A percentile compares a stretch with the other conserved stretches of the same genome.
phyloP scores from a whole-genome alignment of 2,888 invertebrate genomes.

The Chrysina gloriosa region DNA sequence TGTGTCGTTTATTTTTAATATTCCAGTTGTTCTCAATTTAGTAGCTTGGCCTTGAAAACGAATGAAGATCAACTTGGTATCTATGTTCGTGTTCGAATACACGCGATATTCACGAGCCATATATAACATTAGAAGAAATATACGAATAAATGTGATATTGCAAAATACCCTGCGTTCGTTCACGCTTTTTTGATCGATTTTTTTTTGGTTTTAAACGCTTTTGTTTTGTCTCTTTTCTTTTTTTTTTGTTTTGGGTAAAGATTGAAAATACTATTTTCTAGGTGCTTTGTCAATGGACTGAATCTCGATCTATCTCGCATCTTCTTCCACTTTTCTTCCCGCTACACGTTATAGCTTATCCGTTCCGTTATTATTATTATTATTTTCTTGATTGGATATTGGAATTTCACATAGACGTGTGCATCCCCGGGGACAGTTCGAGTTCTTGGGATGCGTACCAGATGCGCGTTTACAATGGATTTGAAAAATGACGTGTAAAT shows the following conservation, averaged over 20 bases:
- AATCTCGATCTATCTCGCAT: not conserved
- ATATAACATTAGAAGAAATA: not conserved
- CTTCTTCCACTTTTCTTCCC: constrained; percentile 5
- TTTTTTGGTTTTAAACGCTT: not conserved
- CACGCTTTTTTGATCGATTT: not conserved
- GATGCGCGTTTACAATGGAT: constrained; percentile 94
- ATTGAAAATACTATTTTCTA: constrained; percentile 45
- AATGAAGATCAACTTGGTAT: constrained; percentile 29
- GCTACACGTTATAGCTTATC: constrained; percentile 32
- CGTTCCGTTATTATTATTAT: not conserved
- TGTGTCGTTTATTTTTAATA: constrained; percentile 28
- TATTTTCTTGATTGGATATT: constrained; percentile 13
- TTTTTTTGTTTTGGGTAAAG: not conserved
- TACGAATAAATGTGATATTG: constrained; percentile 20
- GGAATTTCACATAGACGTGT: constrained; percentile 11
- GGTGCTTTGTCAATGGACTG: constrained; percentile 52
- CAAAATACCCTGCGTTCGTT: constrained; percentile 15
- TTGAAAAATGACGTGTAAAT: constrained; percentile 82
- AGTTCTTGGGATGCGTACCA: constrained; percentile 93
- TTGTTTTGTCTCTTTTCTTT: not conserved
- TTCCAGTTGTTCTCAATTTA: constrained; percentile 28
- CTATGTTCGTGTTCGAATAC: constrained; percentile 4
- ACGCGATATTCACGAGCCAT: not conserved
- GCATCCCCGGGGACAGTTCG: constrained; percentile 45
- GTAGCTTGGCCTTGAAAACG: constrained; percentile 25